These are phyloP conservation scores for Pipra filicauda DNA, from an alignment of 2,113 vertebrate genomes.

Conservation along the genomic window DNA sequence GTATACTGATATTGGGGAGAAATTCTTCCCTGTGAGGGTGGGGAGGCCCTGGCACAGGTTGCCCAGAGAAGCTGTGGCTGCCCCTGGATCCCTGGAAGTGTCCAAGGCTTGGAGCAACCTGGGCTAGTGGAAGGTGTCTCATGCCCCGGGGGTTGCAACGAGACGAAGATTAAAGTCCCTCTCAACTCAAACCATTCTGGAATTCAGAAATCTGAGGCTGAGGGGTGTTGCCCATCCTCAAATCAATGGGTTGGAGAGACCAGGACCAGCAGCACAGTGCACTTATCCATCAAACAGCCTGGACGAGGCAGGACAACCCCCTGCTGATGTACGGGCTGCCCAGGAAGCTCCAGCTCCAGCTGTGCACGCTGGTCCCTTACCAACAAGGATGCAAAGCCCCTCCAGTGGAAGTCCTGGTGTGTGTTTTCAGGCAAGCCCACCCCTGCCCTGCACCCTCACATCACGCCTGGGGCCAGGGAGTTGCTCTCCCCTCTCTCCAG, in stretches of 20 bases:
- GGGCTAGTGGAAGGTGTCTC: accelerated
- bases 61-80: neutral
- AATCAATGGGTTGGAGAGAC: neutral
- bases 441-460: neutral
- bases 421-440: neutral
- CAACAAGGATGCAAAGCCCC: neutral
- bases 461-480: too few species aligned
- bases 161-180: neutral
- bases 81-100: neutral
- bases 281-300: neutral
- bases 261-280: neutral
- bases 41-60: neutral
- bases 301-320: accelerated
- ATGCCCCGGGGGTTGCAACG: accelerated
- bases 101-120: neutral
- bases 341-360: neutral
- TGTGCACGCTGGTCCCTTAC: accelerated
- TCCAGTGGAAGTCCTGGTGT: accelerated
- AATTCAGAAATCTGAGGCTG: neutral
- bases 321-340: accelerated
- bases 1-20: neutral
- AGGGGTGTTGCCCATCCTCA: neutral
- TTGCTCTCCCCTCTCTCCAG: neutral
- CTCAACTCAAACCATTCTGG: neutral
- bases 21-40: neutral